Conservation (phyloP, 2,113 vertebrate genomes). For the Crotophaga sulcirostris region DNA sequence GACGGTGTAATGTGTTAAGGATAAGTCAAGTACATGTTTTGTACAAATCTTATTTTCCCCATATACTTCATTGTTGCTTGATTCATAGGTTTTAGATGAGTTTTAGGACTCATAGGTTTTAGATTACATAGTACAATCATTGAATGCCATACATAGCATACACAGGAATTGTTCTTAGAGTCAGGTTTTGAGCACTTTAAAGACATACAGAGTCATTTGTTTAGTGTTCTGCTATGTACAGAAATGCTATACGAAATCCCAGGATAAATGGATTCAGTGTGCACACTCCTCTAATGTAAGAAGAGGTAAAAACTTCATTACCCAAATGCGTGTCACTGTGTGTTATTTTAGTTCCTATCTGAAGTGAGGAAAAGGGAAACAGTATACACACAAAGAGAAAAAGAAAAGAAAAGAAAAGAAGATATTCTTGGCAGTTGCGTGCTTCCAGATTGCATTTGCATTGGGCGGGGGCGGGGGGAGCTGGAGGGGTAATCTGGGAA, state of each 20-base stretch:
- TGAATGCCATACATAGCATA: background rate
- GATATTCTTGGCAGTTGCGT: background rate
- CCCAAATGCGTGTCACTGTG: background rate
- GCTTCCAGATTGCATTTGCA: conserved; percentile 19
- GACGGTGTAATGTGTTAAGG: background rate
- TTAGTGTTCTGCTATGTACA: background rate
- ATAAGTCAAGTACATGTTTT: no score
- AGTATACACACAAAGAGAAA: background rate
- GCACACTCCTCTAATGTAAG: background rate
- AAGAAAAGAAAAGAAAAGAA: background rate
- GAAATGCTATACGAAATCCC: background rate
- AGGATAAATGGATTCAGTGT: background rate
- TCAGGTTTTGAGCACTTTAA: background rate
- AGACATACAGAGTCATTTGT: background rate
- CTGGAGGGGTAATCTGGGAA: background rate
- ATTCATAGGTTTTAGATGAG: background rate
- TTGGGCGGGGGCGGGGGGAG: background rate
- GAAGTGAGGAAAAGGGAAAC: background rate
- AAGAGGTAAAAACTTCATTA: background rate
- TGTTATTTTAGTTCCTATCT: background rate
- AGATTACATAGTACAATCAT: background rate
- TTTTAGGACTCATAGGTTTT: background rate
- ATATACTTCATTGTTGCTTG: background rate
- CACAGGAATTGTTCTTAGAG: background rate
- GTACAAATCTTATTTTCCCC: background rate